Conservation (phyloP, 2,797 vertebrate species). For the Gymnothorax reevesii region DNA sequence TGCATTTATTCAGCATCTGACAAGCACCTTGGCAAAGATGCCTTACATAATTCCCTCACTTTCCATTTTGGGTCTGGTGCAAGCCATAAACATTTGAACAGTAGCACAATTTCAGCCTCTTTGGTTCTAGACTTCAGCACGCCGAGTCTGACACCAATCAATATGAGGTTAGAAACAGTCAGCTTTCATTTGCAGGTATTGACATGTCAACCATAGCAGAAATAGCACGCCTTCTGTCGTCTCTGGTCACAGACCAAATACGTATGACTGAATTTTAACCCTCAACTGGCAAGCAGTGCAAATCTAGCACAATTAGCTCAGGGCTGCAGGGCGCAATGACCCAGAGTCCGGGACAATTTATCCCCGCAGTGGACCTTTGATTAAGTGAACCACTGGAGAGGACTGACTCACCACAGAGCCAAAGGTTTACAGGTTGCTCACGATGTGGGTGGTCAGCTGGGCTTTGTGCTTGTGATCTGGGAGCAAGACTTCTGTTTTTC, state of each 20-base stretch:
- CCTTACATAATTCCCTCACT: background rate
- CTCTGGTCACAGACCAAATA: too few species aligned
- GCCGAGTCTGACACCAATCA: too few species aligned
- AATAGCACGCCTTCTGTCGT: too few species aligned
- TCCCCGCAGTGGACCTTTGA: slow-evolving; percentile 2
- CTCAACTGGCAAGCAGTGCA: background rate
- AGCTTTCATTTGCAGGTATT: too few species aligned
- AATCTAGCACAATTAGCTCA: background rate
- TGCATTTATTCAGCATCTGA: background rate
- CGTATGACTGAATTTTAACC: background rate
- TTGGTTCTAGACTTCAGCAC: too few species aligned
- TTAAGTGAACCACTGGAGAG: background rate
- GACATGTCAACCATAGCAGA: too few species aligned
- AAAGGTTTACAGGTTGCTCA: background rate
- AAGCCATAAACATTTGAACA: too few species aligned
- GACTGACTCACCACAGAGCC: background rate
- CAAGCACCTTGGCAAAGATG: background rate
- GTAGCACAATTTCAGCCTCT: too few species aligned
- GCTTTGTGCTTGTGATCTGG: background rate
- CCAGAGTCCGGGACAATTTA: background rate
- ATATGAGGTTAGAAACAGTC: too few species aligned
- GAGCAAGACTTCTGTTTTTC: background rate
- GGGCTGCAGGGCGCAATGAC: background rate
- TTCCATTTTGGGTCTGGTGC: background rate
- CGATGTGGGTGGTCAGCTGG: background rate